A percentile compares a stretch with the other conserved stretches of the same genome.
Evolutionary conservation across 1,140 invertebrate genomes (phyloP).

Genomic region (Drosophila pseudoobscura): DNA sequence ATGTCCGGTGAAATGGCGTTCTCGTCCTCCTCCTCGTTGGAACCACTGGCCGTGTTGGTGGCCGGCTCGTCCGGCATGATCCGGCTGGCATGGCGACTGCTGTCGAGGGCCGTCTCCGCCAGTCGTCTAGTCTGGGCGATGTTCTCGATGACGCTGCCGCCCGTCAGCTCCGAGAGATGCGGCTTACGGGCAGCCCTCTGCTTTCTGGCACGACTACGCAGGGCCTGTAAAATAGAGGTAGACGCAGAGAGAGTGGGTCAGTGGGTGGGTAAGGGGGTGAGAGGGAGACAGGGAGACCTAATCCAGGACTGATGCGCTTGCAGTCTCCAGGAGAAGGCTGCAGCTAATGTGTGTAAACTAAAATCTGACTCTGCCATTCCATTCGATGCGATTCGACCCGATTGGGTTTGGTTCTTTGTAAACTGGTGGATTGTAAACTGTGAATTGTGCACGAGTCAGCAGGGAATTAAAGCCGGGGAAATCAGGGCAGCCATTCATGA

Average conservation of each 20-base stretch:
- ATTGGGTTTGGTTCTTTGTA: constrained; percentile 9
- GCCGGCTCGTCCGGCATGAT: constrained; percentile 88
- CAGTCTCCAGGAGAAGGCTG: constrained; percentile 14
- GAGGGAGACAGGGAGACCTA: neutral
- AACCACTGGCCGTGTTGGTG: constrained; percentile 95
- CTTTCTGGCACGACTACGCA: constrained; percentile 93
- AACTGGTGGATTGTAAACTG: constrained; percentile 47
- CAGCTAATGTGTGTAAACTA: constrained; percentile 61
- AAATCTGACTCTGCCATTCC: no score
- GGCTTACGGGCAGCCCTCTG: constrained; percentile 90
- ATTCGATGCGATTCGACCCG: neutral
- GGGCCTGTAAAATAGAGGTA: constrained; percentile 80
- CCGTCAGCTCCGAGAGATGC: constrained; percentile 88
- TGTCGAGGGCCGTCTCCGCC: constrained; percentile 91
- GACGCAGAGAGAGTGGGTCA: constrained; percentile 1
- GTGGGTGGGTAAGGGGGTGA: neutral
- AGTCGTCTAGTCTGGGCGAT: constrained; percentile 91
- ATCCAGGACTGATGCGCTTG: constrained; percentile 38
- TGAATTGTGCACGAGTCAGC: constrained; percentile 49
- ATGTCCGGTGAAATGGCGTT: constrained; percentile 85
- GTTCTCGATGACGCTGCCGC: constrained; percentile 94
- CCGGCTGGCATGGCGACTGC: constrained; percentile 85
- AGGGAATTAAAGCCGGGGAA: constrained; percentile 13
- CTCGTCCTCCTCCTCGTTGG: constrained; percentile 93
- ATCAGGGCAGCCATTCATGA: constrained; percentile 11